Conservation (phyloP, 2,113 vertebrate genomes). For the Ptyas mucosa region DNA sequence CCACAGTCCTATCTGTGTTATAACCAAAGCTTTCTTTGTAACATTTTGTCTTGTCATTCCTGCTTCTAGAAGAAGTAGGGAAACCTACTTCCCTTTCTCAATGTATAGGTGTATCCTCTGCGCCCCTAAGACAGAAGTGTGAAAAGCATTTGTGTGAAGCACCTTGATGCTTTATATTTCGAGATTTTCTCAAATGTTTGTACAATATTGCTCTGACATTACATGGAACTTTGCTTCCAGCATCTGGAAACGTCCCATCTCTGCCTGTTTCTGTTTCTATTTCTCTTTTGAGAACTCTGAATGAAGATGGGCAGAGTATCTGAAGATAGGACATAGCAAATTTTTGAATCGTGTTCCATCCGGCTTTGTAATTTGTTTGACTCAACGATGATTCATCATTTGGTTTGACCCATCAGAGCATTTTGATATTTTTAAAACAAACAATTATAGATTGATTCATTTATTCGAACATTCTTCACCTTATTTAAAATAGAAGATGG, state of each 20-base stretch:
- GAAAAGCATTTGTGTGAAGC: not conserved
- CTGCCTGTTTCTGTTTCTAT: not conserved
- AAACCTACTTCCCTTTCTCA: no score
- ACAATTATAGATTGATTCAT: not conserved
- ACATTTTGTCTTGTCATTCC: no score
- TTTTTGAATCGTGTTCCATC: not conserved
- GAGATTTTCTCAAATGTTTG: not conserved
- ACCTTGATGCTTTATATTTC: not conserved
- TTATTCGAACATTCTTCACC: not conserved
- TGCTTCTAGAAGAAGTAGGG: not conserved
- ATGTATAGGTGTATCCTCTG: not conserved
- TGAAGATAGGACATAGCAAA: not conserved
- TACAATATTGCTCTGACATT: not conserved
- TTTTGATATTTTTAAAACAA: not conserved
- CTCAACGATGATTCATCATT: not conserved
- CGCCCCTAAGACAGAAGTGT: no score
- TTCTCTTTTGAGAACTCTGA: not conserved
- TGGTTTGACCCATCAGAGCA: not conserved
- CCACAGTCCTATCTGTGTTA: not conserved
- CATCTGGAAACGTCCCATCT: not conserved
- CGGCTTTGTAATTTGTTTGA: not conserved
- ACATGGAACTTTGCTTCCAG: not conserved
- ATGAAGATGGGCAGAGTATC: not conserved
- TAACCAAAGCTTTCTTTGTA: not conserved
- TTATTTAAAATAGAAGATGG: not conserved